Conservation (phyloP, 2,888 invertebrate species). For the Bimastos eiseni region DNA sequence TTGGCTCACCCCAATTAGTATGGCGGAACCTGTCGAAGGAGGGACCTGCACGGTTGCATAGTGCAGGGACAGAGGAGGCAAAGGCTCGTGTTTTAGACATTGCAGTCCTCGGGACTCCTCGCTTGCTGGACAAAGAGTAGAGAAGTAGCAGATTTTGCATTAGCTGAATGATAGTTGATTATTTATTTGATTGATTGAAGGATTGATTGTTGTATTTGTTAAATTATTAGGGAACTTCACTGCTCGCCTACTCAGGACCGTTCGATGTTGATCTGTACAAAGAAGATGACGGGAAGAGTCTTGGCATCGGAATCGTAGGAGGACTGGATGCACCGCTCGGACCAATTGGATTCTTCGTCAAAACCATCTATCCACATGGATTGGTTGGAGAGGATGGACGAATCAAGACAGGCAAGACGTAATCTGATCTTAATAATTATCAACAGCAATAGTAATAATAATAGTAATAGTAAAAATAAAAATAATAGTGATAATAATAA, state of each 20-base stretch:
- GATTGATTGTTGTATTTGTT: not conserved
- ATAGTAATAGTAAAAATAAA: not conserved
- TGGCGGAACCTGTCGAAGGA: too few species aligned
- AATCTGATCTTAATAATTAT: not conserved
- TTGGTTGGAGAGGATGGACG: constrained; percentile 25
- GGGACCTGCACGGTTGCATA: too few species aligned
- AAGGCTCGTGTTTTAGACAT: too few species aligned
- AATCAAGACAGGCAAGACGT: constrained; percentile 17
- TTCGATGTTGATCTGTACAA: constrained; percentile 26
- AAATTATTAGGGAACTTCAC: not conserved
- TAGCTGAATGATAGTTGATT: not conserved
- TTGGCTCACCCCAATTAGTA: too few species aligned
- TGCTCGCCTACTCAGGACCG: not conserved
- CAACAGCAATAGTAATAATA: too few species aligned
- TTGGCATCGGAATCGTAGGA: constrained; percentile 31
- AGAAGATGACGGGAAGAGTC: constrained; percentile 15
- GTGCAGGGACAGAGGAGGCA: too few species aligned
- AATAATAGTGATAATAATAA: not conserved
- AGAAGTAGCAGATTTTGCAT: not conserved
- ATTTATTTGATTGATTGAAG: not conserved
- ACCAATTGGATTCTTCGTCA: constrained; percentile 31
- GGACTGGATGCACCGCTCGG: constrained; percentile 32
- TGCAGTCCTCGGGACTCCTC: too few species aligned
- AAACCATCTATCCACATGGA: constrained; percentile 27
- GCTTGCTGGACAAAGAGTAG: too few species aligned